Conservation (phyloP, 2,888 invertebrate genomes). For the Syrphus vitripennis region DNA sequence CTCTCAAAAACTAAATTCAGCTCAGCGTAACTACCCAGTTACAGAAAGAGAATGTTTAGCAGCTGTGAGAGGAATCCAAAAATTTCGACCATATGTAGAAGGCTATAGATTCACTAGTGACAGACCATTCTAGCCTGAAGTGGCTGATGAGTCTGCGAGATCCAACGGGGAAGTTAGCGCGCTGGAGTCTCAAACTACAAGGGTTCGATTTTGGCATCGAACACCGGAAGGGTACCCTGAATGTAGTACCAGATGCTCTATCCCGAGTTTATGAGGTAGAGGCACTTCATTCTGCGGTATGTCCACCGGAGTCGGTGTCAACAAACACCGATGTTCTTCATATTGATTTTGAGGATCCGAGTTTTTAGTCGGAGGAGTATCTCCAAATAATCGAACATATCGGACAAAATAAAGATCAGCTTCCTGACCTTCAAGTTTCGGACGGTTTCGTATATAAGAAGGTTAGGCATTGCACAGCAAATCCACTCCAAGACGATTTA, state of each 20-base stretch:
- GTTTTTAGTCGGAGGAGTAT: background rate
- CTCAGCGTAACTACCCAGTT: background rate
- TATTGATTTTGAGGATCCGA: background rate
- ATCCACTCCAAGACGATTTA: constrained; percentile 2
- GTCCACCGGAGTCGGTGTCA: background rate
- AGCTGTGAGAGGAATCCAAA: background rate
- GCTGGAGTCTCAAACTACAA: background rate
- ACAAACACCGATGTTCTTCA: background rate
- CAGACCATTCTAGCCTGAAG: background rate
- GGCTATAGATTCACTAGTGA: background rate
- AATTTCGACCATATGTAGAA: background rate
- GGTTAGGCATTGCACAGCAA: background rate
- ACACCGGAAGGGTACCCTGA: background rate
- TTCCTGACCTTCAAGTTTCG: background rate
- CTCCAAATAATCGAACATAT: background rate
- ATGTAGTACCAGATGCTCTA: background rate
- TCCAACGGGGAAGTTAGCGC: background rate
- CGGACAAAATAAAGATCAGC: background rate
- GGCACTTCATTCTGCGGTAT: background rate
- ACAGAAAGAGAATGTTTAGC: no score
- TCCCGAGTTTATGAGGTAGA: background rate
- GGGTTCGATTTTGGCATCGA: background rate
- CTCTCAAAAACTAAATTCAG: background rate
- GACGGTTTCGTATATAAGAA: background rate
- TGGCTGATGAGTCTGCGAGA: background rate